A percentile compares a stretch with the other conserved stretches of the same genome.
These are phyloP conservation scores for Andrena camellia DNA, from an alignment of 2,888 invertebrate species.

Conservation along the genomic window DNA sequence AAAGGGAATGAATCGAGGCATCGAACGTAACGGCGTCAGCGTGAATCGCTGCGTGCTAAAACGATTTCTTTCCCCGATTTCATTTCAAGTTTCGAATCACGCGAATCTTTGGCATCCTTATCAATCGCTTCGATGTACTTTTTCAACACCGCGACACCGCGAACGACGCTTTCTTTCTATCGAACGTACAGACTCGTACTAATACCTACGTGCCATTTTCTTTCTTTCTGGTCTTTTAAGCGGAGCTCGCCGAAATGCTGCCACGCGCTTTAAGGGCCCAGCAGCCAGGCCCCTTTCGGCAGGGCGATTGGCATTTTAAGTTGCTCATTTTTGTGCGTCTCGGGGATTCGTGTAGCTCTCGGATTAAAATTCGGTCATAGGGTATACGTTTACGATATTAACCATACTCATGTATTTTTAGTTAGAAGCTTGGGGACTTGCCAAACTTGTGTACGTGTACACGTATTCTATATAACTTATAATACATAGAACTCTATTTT, in stretches of 20 bases:
- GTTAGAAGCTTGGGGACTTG: constrained; percentile 72
- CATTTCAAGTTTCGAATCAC: neutral
- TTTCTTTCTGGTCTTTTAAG: constrained; percentile 3
- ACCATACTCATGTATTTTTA: constrained; percentile 73
- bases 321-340: constrained; percentile 41
- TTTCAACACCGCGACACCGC: neutral
- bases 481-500: constrained; percentile 52
- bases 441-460: constrained; percentile 56
- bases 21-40: neutral
- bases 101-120: neutral
- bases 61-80: no score
- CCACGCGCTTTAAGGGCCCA: neutral
- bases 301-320: neutral
- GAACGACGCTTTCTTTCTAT: neutral
- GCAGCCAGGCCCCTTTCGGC: neutral
- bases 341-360: neutral
- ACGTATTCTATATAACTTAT: constrained; percentile 30
- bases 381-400: constrained; percentile 71
- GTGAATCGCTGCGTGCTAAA: neutral
- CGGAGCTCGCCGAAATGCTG: neutral
- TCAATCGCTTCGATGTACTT: neutral
- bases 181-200: neutral
- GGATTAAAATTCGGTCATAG: constrained; percentile 23
- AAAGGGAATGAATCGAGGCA: constrained; percentile 13
- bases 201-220: constrained; percentile 42